A percentile compares a stretch with the other conserved stretches of the same genome.
These are phyloP conservation scores for Synergus umbraculus DNA, from an alignment of 2,888 invertebrate species.

Conservation along the genomic window DNA sequence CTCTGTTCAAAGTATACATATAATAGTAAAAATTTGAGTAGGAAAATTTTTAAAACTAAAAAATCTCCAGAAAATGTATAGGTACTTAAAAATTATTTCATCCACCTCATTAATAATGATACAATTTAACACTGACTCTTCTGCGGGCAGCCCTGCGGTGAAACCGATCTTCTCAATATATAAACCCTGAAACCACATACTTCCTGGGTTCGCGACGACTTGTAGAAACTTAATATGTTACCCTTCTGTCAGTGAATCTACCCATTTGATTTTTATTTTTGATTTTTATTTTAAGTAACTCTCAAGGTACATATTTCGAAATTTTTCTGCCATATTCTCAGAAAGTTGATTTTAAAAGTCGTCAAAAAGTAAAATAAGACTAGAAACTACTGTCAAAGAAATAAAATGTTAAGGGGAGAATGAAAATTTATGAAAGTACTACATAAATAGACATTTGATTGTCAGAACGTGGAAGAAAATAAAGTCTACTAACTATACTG, in stretches of 20 bases:
- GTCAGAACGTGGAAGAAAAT: neutral
- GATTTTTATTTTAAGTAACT: slow-evolving; percentile 5
- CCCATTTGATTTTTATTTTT: slow-evolving; percentile 13
- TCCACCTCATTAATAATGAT: neutral
- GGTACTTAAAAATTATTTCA: neutral
- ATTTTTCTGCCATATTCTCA: neutral
- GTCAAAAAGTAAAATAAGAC: neutral
- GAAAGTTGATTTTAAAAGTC: neutral
- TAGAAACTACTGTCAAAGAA: neutral
- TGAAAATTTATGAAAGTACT: too few relatives aligned
- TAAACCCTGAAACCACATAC: slow-evolving; percentile 31
- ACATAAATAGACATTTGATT: neutral
- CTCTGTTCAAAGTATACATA: too few relatives aligned
- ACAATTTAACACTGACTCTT: slow-evolving; percentile 26
- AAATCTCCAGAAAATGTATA: neutral
- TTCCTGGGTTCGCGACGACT: slow-evolving; percentile 31
- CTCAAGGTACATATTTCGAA: neutral
- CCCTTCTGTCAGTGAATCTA: neutral
- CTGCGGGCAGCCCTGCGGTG: slow-evolving; percentile 3
- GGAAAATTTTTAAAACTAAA: neutral
- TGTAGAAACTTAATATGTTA: slow-evolving; percentile 12
- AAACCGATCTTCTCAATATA: slow-evolving; percentile 37
- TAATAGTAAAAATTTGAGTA: too few relatives aligned
- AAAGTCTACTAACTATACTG: neutral
- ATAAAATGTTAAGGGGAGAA: neutral